Percentiles rank a stretch among this genome's conserved stretches.
These are phyloP conservation scores for Macrotus californicus DNA, from an alignment of 2,113 vertebrate genomes.

Conservation along the genomic window DNA sequence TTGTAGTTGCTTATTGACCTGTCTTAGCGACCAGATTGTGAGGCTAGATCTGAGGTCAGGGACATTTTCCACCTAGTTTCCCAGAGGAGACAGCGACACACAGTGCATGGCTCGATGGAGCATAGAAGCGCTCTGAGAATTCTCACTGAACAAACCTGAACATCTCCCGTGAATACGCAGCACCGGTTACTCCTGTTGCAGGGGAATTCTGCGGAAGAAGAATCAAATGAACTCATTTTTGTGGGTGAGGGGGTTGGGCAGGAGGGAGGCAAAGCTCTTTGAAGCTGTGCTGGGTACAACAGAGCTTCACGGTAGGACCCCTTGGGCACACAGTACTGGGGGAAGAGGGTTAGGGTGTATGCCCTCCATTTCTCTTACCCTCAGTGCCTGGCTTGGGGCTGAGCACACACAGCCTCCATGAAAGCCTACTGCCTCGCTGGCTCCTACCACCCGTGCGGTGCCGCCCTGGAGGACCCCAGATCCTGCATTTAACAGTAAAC, in stretches of 20 bases:
- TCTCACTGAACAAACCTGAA: neutral
- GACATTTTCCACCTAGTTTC: neutral
- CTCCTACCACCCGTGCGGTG: accelerated
- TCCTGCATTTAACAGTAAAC: neutral
- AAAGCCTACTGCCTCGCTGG: neutral
- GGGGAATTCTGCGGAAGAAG: neutral
- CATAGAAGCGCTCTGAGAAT: neutral
- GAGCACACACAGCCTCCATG: neutral
- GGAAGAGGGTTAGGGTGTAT: neutral
- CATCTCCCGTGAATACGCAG: accelerated
- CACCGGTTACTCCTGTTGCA: neutral
- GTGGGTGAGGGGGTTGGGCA: too few relatives aligned
- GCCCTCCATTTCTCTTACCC: neutral
- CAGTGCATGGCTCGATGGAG: neutral
- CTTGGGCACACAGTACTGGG: neutral
- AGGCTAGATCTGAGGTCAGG: neutral
- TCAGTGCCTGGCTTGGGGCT: neutral
- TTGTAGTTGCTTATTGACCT: neutral
- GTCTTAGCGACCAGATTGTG: neutral
- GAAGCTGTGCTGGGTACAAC: neutral
- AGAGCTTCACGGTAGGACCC: neutral
- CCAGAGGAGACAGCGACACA: neutral
- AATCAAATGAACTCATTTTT: neutral
- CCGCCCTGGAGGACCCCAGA: neutral
- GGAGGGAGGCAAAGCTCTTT: neutral